phyloP scores from a whole-genome alignment of 2,113 vertebrate genomes.

The Plectropomus leopardus region DNA sequence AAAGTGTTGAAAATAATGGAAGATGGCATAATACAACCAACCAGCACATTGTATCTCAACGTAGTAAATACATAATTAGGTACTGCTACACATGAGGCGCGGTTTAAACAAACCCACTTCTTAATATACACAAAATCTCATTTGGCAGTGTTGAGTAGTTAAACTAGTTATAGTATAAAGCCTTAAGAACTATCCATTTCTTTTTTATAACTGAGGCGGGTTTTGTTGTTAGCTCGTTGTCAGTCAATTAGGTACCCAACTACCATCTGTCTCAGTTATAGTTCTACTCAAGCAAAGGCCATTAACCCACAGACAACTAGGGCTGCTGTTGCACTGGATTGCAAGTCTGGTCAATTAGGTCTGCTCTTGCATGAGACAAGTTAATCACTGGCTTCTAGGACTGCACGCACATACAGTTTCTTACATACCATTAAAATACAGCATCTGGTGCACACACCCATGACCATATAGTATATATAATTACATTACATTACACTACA shows the following conservation, averaged over 20 bases:
- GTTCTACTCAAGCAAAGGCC: constrained; percentile 71
- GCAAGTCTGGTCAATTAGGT: constrained; percentile 78
- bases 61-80: constrained; percentile 42
- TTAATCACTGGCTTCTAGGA: constrained; percentile 62
- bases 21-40: constrained; percentile 46
- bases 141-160: constrained; percentile 41
- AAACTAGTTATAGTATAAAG: constrained; percentile 30
- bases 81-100: neutral
- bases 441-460: constrained; percentile 41
- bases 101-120: constrained; percentile 25
- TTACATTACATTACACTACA: constrained; percentile 25
- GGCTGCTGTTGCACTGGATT: constrained; percentile 65
- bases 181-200: constrained; percentile 42
- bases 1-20: constrained; percentile 54
- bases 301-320: constrained; percentile 74
- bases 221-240: constrained; percentile 67
- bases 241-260: constrained; percentile 66
- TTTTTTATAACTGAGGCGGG: constrained; percentile 44
- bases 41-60: constrained; percentile 31
- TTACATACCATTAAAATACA: constrained; percentile 49
- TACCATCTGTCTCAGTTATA: constrained; percentile 77
- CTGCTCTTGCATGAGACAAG: constrained; percentile 71
- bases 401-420: constrained; percentile 43
- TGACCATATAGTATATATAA: constrained; percentile 8
- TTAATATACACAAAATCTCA: constrained; percentile 41